Conservation (phyloP, 2,888 invertebrate species). For the Megaustenia siamemsis region DNA sequence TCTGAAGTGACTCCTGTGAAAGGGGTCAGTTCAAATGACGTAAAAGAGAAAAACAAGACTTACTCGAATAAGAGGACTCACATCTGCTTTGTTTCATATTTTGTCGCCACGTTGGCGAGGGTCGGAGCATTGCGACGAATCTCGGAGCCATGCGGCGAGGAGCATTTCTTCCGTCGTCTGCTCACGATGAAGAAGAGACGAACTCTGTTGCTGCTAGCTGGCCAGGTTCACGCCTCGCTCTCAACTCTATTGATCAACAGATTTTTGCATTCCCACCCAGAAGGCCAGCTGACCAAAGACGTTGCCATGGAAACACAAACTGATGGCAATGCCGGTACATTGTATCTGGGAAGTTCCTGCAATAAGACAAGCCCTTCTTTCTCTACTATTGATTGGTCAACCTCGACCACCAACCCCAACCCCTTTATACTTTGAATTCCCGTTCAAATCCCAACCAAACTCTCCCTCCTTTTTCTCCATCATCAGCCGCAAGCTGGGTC, state of each 20-base stretch:
- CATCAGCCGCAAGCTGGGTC: not conserved
- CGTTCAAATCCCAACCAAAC: not conserved
- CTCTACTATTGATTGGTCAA: conserved; percentile 43
- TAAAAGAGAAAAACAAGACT: conserved; percentile 13
- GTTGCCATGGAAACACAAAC: conserved; percentile 48
- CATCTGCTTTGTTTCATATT: conserved; percentile 30
- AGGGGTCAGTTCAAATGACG: not conserved
- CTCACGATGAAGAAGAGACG: not conserved
- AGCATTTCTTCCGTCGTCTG: not conserved
- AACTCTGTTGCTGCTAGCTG: conserved; percentile 9
- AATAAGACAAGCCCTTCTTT: conserved; percentile 32
- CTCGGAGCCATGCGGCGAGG: not conserved
- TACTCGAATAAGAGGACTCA: conserved; percentile 15
- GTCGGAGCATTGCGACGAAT: no score
- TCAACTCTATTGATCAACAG: conserved; percentile 42
- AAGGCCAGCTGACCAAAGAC: conserved; percentile 50
- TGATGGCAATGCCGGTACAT: conserved; percentile 26
- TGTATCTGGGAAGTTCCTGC: conserved; percentile 34
- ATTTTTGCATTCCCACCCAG: conserved; percentile 52
- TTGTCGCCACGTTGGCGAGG: not conserved
- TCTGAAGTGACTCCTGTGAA: conserved; percentile 15
- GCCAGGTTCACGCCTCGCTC: conserved; percentile 18
- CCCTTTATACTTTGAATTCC: not conserved
- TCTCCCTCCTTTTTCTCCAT: not conserved
- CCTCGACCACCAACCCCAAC: conserved; percentile 20